Evolutionary conservation across 2,888 invertebrate genomes (phyloP).

Genomic region (Griposia aprilina): DNA sequence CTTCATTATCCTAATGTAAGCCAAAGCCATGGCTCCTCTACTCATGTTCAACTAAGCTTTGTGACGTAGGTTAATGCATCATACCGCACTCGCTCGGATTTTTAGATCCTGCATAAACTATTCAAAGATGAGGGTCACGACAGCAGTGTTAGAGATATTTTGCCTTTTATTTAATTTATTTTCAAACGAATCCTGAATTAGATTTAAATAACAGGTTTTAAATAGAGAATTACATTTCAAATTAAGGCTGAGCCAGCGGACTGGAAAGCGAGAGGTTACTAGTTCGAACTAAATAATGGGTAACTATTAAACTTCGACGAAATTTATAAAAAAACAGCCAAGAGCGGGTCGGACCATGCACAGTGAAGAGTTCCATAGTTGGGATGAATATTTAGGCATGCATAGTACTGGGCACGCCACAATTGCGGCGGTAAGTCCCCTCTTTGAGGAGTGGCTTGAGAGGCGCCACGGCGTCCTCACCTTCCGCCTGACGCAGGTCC

Average conservation of each 20-base stretch:
- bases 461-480: too few relatives aligned
- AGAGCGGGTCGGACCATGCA: neutral
- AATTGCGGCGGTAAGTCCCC: too few relatives aligned
- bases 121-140: conserved; percentile 76
- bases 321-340: too few relatives aligned
- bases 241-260: neutral
- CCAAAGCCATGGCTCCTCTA: conserved; percentile 63
- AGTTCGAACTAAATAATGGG: too few relatives aligned
- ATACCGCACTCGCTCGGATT: conserved; percentile 77
- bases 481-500: too few relatives aligned
- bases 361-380: neutral
- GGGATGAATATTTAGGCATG: neutral
- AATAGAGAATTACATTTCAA: neutral
- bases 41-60: conserved; percentile 77
- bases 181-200: conserved; percentile 11
- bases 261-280: neutral
- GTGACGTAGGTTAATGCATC: conserved; percentile 86
- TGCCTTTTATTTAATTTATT: conserved; percentile 40
- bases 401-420: too few relatives aligned
- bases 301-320: too few relatives aligned
- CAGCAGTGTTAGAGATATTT: conserved; percentile 33
- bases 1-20: conserved; percentile 18
- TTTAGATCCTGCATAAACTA: conserved; percentile 85
- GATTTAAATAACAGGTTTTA: neutral
- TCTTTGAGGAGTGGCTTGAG: too few relatives aligned